Evolutionary conservation across 2,113 vertebrate species (phyloP).

Genomic region (Eulemur rufifrons): DNA sequence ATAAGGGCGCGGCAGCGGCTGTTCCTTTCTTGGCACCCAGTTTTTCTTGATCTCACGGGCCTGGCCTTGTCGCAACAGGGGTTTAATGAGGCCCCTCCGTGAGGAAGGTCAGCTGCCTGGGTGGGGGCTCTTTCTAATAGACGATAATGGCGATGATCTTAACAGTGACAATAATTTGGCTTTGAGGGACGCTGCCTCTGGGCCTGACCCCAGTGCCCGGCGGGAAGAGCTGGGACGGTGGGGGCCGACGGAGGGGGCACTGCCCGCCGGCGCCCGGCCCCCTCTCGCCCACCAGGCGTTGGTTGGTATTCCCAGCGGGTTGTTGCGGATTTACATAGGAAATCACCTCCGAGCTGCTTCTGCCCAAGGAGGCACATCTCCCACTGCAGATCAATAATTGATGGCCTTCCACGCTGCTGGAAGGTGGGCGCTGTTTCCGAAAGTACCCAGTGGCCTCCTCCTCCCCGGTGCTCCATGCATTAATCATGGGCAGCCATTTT

Average conservation of each 20-base stretch:
- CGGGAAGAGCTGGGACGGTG: fast-evolving
- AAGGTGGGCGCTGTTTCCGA: conserved; percentile 50
- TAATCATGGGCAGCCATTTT: conserved; percentile 41
- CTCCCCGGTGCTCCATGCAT: background rate
- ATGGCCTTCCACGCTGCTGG: conserved; percentile 57
- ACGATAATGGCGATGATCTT: background rate
- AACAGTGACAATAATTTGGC: background rate
- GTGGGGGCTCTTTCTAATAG: background rate
- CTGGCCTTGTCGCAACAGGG: conserved; percentile 54
- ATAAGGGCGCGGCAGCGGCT: conserved; percentile 81
- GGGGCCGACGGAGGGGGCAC: fast-evolving
- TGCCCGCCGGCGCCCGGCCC: fast-evolving
- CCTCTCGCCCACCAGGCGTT: fast-evolving
- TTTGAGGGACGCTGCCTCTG: background rate
- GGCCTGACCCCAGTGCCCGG: background rate
- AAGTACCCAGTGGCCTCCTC: conserved; percentile 36
- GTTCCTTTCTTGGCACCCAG: conserved; percentile 5
- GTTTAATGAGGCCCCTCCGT: conserved; percentile 62
- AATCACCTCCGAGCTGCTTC: conserved; percentile 35
- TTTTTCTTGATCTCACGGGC: conserved; percentile 36
- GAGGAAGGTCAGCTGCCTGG: background rate
- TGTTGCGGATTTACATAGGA: conserved; percentile 51
- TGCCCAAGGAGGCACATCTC: conserved; percentile 63
- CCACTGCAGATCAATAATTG: conserved; percentile 66
- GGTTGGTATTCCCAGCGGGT: background rate